Base-by-base conservation (phyloP, 23 tunicate species). In the Trididemnum nubilum region DNA sequence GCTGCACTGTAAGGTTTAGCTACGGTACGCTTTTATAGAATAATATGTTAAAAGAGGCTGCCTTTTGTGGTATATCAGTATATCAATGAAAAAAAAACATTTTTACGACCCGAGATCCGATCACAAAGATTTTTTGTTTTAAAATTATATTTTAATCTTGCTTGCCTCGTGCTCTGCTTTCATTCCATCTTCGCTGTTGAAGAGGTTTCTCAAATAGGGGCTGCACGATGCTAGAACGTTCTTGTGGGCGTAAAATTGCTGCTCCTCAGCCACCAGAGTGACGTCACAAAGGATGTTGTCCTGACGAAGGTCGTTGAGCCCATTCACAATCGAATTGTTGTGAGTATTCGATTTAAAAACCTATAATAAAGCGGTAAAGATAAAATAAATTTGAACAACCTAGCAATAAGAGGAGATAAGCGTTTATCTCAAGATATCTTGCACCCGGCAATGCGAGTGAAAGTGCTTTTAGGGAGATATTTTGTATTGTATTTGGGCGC, bases 251-350 rank as follows among this genome's bases (percentile, higher is more conserved):
- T 58, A 65, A 66, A 96, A 96, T 1, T 87, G 88, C 50, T 91
- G 85, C 60, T 96, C 99, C 38, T 96, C 98, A 7, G 94, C 99
- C 57, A 96, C 84, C 36, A 96, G 83, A 23, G 94, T 91, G 88
- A 96, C 99, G 86, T 96, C 99, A 91, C 99, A 96, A 29, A 96
- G 80, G 64, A 91, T 87, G 5, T 84, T 95, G 71, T 96, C 99
- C 49, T 87, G 83, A 25, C 99, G 81, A 5, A 96, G 79, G 27
- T 91, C 96, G 63, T 96, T 87, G 44, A 96, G 81, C n/a, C 95
- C 94, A 34, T 76, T 80, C 51, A 96, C 37, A 28, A 96, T 83
- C 19, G 88, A 71, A 34, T 75, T 84, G 65, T 91, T 96, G 85
- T 96, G 97, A 22, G 87, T 84, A 51, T 86, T 88, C 34, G 96